Percentiles rank a stretch among this genome's conserved stretches.
phyloP scores from a whole-genome alignment of 2,888 invertebrate genomes.

The Mesorhabditis spiculigera region DNA sequence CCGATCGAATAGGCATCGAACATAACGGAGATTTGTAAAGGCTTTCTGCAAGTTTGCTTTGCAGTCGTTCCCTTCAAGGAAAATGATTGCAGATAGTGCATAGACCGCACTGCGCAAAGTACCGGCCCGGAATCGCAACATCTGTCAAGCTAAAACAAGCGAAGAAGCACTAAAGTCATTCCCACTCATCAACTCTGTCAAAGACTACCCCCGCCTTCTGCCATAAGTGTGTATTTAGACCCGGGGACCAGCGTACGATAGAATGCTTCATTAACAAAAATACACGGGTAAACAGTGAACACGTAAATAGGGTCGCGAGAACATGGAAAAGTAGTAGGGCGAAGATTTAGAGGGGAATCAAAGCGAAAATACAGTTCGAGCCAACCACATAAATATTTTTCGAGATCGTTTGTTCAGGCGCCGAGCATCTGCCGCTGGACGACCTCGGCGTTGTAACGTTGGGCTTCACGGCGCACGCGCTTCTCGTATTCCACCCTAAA shows the following conservation, averaged over 20 bases:
- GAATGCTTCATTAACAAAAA: too few relatives aligned
- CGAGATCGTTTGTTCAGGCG: neutral
- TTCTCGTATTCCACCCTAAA: constrained; percentile 83
- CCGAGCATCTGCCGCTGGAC: constrained; percentile 42
- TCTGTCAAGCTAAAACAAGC: neutral
- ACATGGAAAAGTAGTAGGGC: neutral
- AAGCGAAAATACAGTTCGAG: neutral
- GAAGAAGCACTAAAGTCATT: constrained; percentile 1
- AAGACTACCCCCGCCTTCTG: neutral
- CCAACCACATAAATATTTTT: neutral
- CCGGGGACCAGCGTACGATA: too few relatives aligned
- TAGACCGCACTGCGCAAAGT: too few relatives aligned
- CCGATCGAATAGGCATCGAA: constrained; percentile 48
- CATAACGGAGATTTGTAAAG: constrained; percentile 22
- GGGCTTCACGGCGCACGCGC: constrained; percentile 88
- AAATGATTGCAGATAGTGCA: too few relatives aligned
- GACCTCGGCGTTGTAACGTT: constrained; percentile 61
- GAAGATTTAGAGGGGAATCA: neutral
- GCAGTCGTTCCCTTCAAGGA: too few relatives aligned
- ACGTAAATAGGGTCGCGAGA: constrained; percentile 10
- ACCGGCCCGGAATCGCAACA: too few relatives aligned
- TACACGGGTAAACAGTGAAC: neutral
- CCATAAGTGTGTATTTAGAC: too few relatives aligned
- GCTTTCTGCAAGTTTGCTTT: too few relatives aligned
- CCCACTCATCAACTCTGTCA: neutral